Conservation (phyloP, 1,140 invertebrate genomes). For the Bathynomus jamesi region DNA sequence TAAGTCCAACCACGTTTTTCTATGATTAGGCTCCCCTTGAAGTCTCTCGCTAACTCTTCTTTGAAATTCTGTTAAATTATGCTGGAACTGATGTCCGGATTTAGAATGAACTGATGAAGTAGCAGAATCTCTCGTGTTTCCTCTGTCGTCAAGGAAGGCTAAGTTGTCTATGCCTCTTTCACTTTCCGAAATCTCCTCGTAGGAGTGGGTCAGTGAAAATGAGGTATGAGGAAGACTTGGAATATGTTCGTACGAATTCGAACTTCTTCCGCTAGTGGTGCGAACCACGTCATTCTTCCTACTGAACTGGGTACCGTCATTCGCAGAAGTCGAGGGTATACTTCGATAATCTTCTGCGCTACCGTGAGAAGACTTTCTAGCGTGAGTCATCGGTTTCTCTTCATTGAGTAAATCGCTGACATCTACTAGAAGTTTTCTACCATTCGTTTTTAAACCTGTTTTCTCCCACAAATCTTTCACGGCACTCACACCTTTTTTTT, state of each 20-base stretch:
- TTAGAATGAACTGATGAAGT: neutral
- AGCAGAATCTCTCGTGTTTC: neutral
- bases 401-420: neutral
- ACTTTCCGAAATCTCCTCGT: neutral
- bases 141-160: slow-evolving; percentile 17
- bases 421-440: slow-evolving; percentile 27
- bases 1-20: neutral
- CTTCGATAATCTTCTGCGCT: slow-evolving; percentile 3
- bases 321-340: neutral
- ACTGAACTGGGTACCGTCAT: neutral
- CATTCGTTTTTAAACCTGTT: slow-evolving; percentile 29
- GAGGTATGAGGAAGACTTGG: neutral
- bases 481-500: slow-evolving; percentile 14
- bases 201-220: slow-evolving; percentile 4
- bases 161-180: slow-evolving; percentile 17
- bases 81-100: slow-evolving; percentile 4
- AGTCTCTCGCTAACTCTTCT: slow-evolving; percentile 18
- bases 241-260: neutral
- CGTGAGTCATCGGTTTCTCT: neutral
- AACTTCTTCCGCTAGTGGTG: neutral
- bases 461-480: slow-evolving; percentile 24
- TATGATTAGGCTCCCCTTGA: neutral
- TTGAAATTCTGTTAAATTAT: slow-evolving; percentile 13
- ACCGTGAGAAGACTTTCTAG: neutral
- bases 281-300: neutral